Percentiles rank a stretch among this genome's conserved stretches.
Evolutionary conservation across 2,888 invertebrate genomes (phyloP).

Genomic region (Herminia tarsipennalis): DNA sequence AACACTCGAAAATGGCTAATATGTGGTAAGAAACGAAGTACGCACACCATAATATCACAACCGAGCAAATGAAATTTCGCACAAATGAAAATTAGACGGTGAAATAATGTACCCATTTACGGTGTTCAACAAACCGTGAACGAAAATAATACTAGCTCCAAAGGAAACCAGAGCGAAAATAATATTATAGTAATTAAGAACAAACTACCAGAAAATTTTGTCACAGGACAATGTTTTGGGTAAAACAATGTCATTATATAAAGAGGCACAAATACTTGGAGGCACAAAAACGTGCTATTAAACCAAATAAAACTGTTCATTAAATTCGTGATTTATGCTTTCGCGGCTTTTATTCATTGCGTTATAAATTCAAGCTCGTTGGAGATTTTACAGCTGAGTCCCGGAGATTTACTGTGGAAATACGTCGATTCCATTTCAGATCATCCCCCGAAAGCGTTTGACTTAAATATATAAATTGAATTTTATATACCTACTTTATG

Average conservation of each 20-base stretch:
- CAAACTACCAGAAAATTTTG: constrained; percentile 63
- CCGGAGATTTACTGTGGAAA: constrained; percentile 40
- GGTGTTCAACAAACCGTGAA: constrained; percentile 70
- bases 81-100: constrained; percentile 55
- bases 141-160: constrained; percentile 59
- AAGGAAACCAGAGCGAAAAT: constrained; percentile 53
- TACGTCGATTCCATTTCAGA: constrained; percentile 39
- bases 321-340: constrained; percentile 64
- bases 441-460: constrained; percentile 35
- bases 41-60: constrained; percentile 32
- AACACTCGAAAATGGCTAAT: constrained; percentile 45
- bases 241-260: constrained; percentile 57
- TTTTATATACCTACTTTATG: constrained; percentile 5
- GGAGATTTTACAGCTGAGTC: constrained; percentile 47
- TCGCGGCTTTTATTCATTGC: constrained; percentile 59
- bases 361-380: constrained; percentile 58
- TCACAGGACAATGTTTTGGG: constrained; percentile 63
- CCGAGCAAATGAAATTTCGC: constrained; percentile 60
- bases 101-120: constrained; percentile 65
- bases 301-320: constrained; percentile 51
- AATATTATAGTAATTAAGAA: constrained; percentile 72
- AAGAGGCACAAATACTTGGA: constrained; percentile 50
- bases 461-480: constrained; percentile 31
- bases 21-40: constrained; percentile 41
- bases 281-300: constrained; percentile 39